phyloP scores from a whole-genome alignment of 2,113 vertebrate species.

The Tricholaema leucomelas region DNA sequence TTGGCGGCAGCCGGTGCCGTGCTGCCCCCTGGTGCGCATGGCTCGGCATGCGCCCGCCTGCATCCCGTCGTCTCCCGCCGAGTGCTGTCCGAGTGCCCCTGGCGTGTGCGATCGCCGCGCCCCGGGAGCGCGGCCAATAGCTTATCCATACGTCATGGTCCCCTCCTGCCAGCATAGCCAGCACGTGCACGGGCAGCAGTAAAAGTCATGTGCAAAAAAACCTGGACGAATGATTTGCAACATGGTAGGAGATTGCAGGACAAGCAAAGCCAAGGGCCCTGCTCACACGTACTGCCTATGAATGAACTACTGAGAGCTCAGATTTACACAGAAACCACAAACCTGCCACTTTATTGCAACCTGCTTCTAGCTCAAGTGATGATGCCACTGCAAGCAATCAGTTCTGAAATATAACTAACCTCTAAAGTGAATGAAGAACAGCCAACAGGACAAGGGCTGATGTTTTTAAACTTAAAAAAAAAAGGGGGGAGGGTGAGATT shows the following conservation, averaged over 20 bases:
- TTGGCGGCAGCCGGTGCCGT: not conserved
- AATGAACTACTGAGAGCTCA: accelerated
- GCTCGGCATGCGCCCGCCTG: not conserved
- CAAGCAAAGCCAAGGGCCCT: accelerated
- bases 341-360: accelerated
- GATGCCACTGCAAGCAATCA: accelerated
- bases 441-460: no score
- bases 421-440: no score
- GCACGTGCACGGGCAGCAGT: no score
- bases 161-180: not conserved
- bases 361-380: not conserved
- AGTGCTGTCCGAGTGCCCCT: no score
- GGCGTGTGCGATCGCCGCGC: no score
- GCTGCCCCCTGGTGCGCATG: not conserved
- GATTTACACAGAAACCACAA: accelerated
- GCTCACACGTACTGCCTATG: accelerated
- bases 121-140: accelerated
- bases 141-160: no score
- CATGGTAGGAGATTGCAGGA: accelerated
- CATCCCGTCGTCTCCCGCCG: not conserved
- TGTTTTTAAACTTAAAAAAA: no score
- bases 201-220: accelerated
- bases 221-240: not conserved
- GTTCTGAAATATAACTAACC: not conserved
- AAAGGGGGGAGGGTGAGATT: no score